Evolutionary conservation across 2,113 vertebrate genomes (phyloP).

Genomic region (Progne subis): DNA sequence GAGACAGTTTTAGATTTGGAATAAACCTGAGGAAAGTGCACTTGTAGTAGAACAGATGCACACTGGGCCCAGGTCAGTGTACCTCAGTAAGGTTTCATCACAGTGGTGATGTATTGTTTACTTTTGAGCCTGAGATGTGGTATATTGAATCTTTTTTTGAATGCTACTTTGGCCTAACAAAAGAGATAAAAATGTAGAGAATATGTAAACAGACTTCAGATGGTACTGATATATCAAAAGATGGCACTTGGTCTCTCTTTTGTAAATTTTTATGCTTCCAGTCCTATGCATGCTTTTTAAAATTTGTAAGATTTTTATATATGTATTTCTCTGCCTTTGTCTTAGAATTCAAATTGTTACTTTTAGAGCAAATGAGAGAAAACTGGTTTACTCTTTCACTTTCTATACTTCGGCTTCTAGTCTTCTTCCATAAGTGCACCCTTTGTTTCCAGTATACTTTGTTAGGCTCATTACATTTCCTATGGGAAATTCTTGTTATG

Average conservation of each 20-base stretch:
- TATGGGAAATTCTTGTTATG: slow-evolving; percentile 11
- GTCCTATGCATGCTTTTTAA: neutral
- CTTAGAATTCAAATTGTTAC: neutral
- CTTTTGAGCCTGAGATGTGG: neutral
- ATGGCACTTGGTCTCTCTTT: neutral
- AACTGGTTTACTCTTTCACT: neutral
- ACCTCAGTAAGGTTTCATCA: neutral
- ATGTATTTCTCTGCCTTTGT: neutral
- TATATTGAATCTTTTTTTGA: neutral
- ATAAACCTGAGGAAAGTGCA: neutral
- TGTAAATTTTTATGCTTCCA: neutral
- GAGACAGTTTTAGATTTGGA: neutral
- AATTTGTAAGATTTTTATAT: neutral
- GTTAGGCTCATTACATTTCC: neutral
- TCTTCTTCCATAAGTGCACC: neutral
- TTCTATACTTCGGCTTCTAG: neutral
- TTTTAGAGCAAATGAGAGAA: neutral
- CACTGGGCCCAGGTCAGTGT: neutral
- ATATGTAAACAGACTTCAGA: neutral
- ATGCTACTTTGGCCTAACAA: neutral
- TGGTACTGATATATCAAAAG: neutral
- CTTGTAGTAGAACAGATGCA: neutral
- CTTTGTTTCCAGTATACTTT: neutral
- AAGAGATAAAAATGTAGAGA: neutral
- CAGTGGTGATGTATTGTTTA: neutral